Percentiles rank a stretch among this genome's conserved stretches.
These are phyloP conservation scores for Drosophila persimilis DNA, from an alignment of 1,140 invertebrate species.

Conservation along the genomic window DNA sequence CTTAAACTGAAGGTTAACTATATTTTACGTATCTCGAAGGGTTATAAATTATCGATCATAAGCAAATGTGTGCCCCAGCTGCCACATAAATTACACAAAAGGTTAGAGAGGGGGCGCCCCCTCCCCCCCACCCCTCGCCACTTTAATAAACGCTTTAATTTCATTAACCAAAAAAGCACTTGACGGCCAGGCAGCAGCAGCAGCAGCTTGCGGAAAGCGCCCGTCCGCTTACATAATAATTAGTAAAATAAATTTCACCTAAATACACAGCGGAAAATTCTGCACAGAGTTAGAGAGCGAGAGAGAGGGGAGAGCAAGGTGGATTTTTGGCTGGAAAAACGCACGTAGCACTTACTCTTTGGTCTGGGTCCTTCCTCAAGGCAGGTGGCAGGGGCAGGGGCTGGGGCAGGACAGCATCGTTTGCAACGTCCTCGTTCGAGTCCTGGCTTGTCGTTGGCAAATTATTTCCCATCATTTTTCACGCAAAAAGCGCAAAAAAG, in stretches of 20 bases:
- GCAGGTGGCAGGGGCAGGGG: not conserved
- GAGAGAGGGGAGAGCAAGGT: constrained; percentile 41
- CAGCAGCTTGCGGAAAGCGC: constrained; percentile 31
- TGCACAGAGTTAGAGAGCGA: not conserved
- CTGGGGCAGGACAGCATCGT: constrained; percentile 17
- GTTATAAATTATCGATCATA: constrained; percentile 47
- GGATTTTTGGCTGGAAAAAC: constrained; percentile 40
- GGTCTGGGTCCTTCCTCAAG: constrained; percentile 48
- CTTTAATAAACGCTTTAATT: constrained; percentile 61
- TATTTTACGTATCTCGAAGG: constrained; percentile 16
- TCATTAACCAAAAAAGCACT: constrained; percentile 60
- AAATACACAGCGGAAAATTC: constrained; percentile 54
- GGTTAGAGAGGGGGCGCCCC: constrained; percentile 3
- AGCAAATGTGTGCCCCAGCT: constrained; percentile 18
- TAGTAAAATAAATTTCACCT: constrained; percentile 79
- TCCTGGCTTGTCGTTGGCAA: constrained; percentile 39
- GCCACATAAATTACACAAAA: constrained; percentile 40
- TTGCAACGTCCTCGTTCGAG: not conserved
- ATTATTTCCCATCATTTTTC: constrained; percentile 80
- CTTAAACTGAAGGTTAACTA: constrained; percentile 28
- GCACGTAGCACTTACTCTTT: constrained; percentile 67
- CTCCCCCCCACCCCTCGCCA: not conserved
- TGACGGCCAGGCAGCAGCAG: constrained; percentile 3
- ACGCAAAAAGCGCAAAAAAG: constrained; percentile 63
- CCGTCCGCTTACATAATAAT: constrained; percentile 72